Conservation (phyloP, 2,888 invertebrate species). For the Chymomyza fuscimana region DNA sequence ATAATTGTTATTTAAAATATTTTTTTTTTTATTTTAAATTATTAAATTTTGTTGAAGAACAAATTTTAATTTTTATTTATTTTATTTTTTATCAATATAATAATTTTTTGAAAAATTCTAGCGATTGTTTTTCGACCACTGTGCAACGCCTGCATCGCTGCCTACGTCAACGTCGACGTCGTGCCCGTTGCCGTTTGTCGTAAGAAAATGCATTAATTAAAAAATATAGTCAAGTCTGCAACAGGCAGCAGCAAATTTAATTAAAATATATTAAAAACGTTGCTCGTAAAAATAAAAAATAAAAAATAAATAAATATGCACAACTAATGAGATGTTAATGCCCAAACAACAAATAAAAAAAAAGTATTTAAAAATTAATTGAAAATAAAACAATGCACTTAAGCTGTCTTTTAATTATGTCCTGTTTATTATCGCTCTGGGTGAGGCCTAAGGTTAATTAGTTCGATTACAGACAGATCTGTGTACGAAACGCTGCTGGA, state of each 20-base stretch:
- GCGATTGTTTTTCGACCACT: neutral
- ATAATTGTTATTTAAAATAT: too few relatives aligned
- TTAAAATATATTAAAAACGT: constrained; percentile 33
- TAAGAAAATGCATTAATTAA: constrained; percentile 64
- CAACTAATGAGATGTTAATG: constrained; percentile 6
- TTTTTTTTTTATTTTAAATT: too few relatives aligned
- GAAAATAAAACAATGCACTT: neutral
- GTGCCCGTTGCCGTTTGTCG: constrained; percentile 21
- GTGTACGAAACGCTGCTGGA: neutral
- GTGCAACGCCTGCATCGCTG: constrained; percentile 34
- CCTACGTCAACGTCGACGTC: neutral
- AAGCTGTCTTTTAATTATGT: neutral
- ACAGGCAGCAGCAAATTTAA: constrained; percentile 23
- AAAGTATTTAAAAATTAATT: neutral
- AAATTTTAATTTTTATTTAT: too few relatives aligned
- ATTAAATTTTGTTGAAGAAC: too few relatives aligned
- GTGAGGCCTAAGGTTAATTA: neutral
- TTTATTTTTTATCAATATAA: too few relatives aligned
- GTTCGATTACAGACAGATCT: neutral
- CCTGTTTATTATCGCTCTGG: neutral
- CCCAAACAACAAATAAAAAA: neutral
- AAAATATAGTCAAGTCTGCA: constrained; percentile 56
- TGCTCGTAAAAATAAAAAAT: constrained; percentile 17
- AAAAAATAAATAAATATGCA: constrained; percentile 8
- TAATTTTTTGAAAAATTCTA: too few relatives aligned